Conservation (phyloP, 2,888 invertebrate genomes). For the Ischnus inquisitorius region DNA sequence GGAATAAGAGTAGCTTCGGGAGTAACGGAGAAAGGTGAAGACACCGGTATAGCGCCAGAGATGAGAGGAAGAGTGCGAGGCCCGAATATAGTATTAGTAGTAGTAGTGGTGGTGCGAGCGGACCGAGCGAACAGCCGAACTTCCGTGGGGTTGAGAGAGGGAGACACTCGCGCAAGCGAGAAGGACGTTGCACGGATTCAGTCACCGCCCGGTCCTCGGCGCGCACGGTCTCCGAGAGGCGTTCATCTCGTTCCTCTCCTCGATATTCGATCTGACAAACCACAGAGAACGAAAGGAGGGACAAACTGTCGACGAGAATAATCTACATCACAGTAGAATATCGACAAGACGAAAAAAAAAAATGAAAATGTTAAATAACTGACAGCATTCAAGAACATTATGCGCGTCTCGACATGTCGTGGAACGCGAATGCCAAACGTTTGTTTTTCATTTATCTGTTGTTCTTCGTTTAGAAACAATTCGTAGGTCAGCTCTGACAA, state of each 20-base stretch:
- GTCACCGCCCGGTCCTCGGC: slow-evolving; percentile 85
- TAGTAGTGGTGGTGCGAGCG: slow-evolving; percentile 57
- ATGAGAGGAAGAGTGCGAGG: slow-evolving; percentile 1
- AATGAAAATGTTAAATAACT: neutral
- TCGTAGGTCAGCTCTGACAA: neutral
- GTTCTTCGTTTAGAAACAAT: neutral
- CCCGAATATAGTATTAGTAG: slow-evolving; percentile 18
- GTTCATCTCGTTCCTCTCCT: slow-evolving; percentile 65
- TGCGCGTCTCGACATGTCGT: neutral
- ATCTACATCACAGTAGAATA: neutral
- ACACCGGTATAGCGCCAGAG: slow-evolving; percentile 17
- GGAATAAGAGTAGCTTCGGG: slow-evolving; percentile 46
- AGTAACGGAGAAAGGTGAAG: slow-evolving; percentile 38
- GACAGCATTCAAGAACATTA: neutral
- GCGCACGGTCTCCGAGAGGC: slow-evolving; percentile 80
- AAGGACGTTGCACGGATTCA: slow-evolving; percentile 76
- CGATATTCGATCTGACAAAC: slow-evolving; percentile 4
- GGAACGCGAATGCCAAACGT: neutral
- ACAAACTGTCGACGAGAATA: neutral
- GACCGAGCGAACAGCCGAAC: slow-evolving; percentile 65
- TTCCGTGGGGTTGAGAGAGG: slow-evolving; percentile 71
- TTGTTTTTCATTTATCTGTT: neutral
- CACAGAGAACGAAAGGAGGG: neutral
- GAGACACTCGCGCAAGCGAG: slow-evolving; percentile 70
- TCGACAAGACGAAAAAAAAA: neutral